Base-by-base conservation (phyloP, 2,888 invertebrate genomes). In the Apodemia duryi region DNA sequence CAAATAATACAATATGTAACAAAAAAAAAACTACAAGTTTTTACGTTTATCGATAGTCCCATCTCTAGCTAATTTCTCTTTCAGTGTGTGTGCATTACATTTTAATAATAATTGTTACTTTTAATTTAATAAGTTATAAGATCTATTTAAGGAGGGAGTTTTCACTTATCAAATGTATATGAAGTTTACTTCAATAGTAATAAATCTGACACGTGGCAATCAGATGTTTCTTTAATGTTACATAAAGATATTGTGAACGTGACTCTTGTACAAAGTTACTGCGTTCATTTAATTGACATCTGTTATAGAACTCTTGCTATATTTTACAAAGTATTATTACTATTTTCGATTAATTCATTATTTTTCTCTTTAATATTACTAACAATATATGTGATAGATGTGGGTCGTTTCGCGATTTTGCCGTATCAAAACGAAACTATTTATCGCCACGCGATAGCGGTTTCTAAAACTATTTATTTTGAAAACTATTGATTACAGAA, bases 221-320 rank as follows among this genome's bases (percentile, higher is more conserved):
- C 28, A 6, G 2, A 52, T 52, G 21, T 52, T 52, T 52, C n/a
- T 52, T 52, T 52, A 52, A 21, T 52, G 52, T 52, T 21, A 4
- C 52, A 52, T 52, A 52, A 52, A 52, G 21, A 52, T 52, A 21
- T 52, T 52, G 21, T 52, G 52, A 21, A 21, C 51, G n/a, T 51
- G 51, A n/a, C 51, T 21, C 51, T 51, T 51, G n/a, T 51, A 51
- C 51, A 51, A 51, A 51, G 51, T 21, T 51, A 51, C 51, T 51
- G 51, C n/a, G 51, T 51, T 51, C 6, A 51, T 51, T 51, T 51
- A 32, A 32, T 32, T 32, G 2, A 32, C 32, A 32, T 32, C 32
- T 32, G n/a, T n/a, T n/a, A n/a, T n/a, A n/a, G n/a, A n/a, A n/a
- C n/a, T n/a, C n/a, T n/a, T n/a, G n/a, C n/a, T n/a, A n/a, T n/a